These are phyloP conservation scores for Dugesia japonica DNA, from an alignment of 2,888 invertebrate species.

Conservation along the genomic window DNA sequence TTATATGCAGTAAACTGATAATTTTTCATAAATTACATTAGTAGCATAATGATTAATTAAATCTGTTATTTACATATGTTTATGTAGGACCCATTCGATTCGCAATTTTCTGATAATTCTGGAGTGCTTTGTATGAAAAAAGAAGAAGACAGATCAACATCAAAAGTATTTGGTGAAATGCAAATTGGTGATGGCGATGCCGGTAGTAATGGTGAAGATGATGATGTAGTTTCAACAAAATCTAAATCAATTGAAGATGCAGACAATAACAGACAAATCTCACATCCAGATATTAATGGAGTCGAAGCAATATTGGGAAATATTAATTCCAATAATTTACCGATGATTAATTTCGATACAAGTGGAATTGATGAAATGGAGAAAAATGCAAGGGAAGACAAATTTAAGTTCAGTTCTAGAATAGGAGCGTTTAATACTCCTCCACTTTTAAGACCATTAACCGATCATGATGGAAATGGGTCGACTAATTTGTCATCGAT, in stretches of 20 bases:
- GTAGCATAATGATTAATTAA: too few species aligned
- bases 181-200: neutral
- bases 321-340: slow-evolving; percentile 3
- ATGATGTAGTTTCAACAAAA: neutral
- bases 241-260: neutral
- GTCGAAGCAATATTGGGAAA: neutral
- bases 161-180: neutral
- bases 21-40: too few species aligned
- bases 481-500: neutral
- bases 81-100: neutral
- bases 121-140: neutral
- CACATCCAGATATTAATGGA: neutral
- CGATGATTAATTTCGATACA: slow-evolving; percentile 4
- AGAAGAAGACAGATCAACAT: neutral
- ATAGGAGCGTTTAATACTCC: neutral
- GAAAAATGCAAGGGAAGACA: neutral
- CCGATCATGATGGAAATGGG: neutral
- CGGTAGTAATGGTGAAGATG: neutral
- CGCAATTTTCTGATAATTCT: neutral
- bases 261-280: neutral
- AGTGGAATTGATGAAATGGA: neutral
- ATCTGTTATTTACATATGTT: too few species aligned
- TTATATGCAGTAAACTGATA: too few species aligned
- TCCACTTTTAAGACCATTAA: neutral
- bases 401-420: neutral